Conservation (phyloP, 2,797 vertebrate genomes). For the Caiman crocodilus region DNA sequence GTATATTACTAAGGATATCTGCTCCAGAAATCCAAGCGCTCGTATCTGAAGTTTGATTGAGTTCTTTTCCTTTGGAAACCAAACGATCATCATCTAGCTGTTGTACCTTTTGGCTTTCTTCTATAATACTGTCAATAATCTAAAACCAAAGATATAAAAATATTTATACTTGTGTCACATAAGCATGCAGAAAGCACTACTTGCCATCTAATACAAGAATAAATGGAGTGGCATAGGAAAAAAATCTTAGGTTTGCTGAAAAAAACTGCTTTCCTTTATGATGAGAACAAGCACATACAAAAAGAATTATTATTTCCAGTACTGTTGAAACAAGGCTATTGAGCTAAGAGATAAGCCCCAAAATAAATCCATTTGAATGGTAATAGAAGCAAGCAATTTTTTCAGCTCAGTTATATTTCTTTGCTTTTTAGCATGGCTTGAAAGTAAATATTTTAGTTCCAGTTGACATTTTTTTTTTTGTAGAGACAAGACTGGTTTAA, state of each 20-base stretch:
- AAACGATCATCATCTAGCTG: slow-evolving; percentile 83
- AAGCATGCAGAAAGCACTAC: not conserved
- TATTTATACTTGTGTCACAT: not conserved
- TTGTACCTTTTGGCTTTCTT: slow-evolving; percentile 92
- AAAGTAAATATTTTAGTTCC: too few relatives aligned
- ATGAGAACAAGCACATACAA: not conserved
- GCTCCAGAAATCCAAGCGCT: slow-evolving; percentile 60
- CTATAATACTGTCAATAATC: slow-evolving; percentile 98
- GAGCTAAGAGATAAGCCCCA: not conserved
- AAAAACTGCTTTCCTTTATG: not conserved
- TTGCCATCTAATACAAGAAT: not conserved
- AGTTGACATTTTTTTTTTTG: not conserved
- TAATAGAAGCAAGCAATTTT: not conserved
- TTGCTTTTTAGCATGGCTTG: not conserved
- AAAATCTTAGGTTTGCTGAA: not conserved
- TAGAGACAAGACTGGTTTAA: too few relatives aligned
- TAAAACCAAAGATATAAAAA: slow-evolving; percentile 70
- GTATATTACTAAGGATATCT: slow-evolving; percentile 66
- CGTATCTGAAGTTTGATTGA: slow-evolving; percentile 58
- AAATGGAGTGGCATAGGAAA: not conserved
- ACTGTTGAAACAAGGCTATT: not conserved
- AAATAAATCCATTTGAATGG: not conserved
- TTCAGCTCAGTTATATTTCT: not conserved
- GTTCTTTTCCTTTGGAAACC: slow-evolving; percentile 70
- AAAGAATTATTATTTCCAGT: not conserved